Conservation (phyloP, 2,113 vertebrate genomes). For the Clupea harengus region DNA sequence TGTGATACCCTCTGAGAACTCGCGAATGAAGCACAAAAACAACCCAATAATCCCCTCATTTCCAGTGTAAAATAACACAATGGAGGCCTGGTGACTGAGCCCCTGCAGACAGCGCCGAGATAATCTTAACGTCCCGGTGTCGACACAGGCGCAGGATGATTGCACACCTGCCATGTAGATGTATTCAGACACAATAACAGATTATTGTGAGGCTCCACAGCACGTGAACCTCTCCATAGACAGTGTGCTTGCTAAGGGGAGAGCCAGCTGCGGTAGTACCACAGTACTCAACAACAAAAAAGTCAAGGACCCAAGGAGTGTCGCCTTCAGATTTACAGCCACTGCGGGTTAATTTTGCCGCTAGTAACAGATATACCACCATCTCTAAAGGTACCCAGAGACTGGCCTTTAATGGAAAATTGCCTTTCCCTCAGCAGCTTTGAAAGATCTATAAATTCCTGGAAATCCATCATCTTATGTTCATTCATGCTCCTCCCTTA, state of each 20-base stretch:
- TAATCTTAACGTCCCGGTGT: not conserved
- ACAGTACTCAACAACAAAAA: not conserved
- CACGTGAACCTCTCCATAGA: not conserved
- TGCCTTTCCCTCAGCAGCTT: not conserved
- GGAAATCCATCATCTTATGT: not conserved
- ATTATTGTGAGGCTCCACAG: not conserved
- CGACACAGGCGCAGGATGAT: not conserved
- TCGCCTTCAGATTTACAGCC: not conserved
- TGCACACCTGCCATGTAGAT: not conserved
- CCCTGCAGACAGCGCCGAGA: not conserved
- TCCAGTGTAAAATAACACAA: not conserved
- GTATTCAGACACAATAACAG: not conserved
- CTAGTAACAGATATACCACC: not conserved
- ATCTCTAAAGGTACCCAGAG: not conserved
- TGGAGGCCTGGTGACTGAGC: not conserved
- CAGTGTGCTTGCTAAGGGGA: not conserved
- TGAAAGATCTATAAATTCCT: not conserved
- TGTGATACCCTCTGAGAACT: not conserved
- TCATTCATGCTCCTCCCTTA: not conserved
- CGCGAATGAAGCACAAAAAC: not conserved
- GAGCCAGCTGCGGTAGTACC: not conserved
- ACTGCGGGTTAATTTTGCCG: not conserved
- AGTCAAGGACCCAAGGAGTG: not conserved
- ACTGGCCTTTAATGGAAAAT: not conserved
- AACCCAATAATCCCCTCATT: not conserved